phyloP scores from a whole-genome alignment of 2,113 vertebrate species.

The Gracilinanus agilis region DNA sequence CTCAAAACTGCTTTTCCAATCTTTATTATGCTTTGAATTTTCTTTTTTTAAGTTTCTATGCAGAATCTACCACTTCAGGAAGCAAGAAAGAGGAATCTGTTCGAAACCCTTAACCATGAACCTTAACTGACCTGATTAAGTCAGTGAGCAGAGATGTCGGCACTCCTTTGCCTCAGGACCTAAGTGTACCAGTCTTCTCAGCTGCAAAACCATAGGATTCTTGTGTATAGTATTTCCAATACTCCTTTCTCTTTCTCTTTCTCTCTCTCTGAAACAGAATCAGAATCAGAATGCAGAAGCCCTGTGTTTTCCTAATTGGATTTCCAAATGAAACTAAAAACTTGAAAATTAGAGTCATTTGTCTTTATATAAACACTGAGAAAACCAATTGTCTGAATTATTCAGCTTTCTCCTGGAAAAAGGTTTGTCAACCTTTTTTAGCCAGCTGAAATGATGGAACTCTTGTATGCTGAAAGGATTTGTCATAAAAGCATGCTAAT shows the following conservation, averaged over 20 bases:
- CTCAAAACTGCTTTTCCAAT: not conserved
- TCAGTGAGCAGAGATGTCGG: not conserved
- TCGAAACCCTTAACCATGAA: not conserved
- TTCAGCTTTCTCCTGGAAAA: not conserved
- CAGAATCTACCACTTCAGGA: not conserved
- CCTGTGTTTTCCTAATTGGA: not conserved
- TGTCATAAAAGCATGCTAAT: not conserved
- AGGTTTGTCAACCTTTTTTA: not conserved
- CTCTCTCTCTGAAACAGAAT: not conserved
- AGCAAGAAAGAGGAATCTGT: not conserved
- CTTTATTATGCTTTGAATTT: not conserved
- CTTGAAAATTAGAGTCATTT: not conserved
- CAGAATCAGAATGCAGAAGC: not conserved
- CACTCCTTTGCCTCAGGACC: not conserved
- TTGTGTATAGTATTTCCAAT: not conserved
- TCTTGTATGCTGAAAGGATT: not conserved
- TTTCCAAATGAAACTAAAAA: not conserved
- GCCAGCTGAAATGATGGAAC: not conserved
- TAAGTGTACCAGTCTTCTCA: not conserved
- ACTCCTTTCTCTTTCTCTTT: not conserved
- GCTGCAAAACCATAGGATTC: not conserved
- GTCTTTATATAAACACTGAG: not conserved
- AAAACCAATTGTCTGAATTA: not conserved
- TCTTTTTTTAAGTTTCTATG: not conserved
- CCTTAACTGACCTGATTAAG: not conserved